phyloP scores from a whole-genome alignment of 1,140 invertebrate species.

The Sitophilus oryzae region DNA sequence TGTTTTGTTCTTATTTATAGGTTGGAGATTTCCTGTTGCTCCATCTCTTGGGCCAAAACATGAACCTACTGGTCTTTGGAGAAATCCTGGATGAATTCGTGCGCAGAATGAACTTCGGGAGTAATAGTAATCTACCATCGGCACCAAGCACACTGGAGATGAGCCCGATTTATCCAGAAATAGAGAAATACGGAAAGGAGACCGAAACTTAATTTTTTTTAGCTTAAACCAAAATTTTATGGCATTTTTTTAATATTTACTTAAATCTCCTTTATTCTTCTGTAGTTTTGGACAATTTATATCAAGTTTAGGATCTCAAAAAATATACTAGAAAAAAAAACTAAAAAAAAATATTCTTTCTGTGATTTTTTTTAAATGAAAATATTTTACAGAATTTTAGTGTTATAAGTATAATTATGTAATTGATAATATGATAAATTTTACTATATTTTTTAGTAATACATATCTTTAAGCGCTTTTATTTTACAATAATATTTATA shows the following conservation, averaged over 20 bases:
- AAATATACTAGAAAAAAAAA: no score
- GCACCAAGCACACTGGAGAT: conserved; percentile 79
- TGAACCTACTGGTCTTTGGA: conserved; percentile 72
- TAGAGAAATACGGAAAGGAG: conserved; percentile 69
- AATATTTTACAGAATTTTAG: no score
- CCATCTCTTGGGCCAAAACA: conserved; percentile 77
- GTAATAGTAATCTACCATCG: conserved; percentile 64
- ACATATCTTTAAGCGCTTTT: no score
- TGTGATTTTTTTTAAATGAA: no score
- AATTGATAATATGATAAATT: no score
- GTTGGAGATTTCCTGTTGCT: conserved; percentile 80
- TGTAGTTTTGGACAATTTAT: no score
- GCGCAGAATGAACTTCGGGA: conserved; percentile 59
- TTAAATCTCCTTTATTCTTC: no score
- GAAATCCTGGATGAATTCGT: conserved; percentile 63
- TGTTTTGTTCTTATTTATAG: conserved; percentile 44
- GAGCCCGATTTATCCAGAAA: conserved; percentile 75
- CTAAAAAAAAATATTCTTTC: no score
- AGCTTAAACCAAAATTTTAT: not conserved
- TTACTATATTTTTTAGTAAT: no score
- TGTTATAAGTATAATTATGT: no score
- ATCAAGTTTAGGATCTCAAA: no score
- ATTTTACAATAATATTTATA: no score
- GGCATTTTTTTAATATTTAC: not conserved
- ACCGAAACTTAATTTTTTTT: conserved; percentile 71